phyloP scores from a whole-genome alignment of 1,140 invertebrate genomes.

The Vollenhovia emeryi region DNA sequence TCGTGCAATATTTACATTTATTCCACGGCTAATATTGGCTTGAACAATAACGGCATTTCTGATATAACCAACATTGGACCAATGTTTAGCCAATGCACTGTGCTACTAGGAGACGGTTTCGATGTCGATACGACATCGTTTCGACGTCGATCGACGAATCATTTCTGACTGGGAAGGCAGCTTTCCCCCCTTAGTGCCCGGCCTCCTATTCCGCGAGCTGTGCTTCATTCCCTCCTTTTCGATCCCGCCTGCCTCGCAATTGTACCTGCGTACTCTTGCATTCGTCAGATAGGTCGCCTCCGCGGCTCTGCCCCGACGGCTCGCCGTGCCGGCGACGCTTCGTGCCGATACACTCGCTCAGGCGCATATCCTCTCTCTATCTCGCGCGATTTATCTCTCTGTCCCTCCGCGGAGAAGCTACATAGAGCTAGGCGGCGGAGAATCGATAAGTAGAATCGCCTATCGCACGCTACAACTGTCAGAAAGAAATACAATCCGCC shows the following conservation, averaged over 20 bases:
- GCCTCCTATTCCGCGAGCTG: not conserved
- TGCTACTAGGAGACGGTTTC: too few species aligned
- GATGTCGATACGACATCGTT: too few species aligned
- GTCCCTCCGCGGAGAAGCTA: constrained; percentile 58
- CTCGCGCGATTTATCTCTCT: constrained; percentile 48
- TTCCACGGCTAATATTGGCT: too few species aligned
- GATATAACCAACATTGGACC: too few species aligned
- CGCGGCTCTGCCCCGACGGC: not conserved
- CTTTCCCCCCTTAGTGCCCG: not conserved
- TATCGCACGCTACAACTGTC: constrained; percentile 79
- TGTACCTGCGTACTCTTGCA: not conserved
- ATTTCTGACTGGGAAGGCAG: too few species aligned
- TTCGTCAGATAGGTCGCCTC: not conserved
- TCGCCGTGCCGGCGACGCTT: constrained; percentile 10
- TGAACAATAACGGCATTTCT: too few species aligned
- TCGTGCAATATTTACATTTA: too few species aligned
- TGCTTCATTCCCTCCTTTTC: not conserved
- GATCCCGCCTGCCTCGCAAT: too few species aligned
- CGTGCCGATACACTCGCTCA: constrained; percentile 31
- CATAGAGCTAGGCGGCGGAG: constrained; percentile 71
- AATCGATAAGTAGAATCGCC: constrained; percentile 82
- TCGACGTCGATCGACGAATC: too few species aligned
- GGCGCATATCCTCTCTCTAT: constrained; percentile 37
- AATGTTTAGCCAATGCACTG: too few species aligned
- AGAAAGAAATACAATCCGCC: constrained; percentile 78